Evolutionary conservation across 2,888 invertebrate genomes (phyloP).

Genomic region (Trissolcus japonicus): DNA sequence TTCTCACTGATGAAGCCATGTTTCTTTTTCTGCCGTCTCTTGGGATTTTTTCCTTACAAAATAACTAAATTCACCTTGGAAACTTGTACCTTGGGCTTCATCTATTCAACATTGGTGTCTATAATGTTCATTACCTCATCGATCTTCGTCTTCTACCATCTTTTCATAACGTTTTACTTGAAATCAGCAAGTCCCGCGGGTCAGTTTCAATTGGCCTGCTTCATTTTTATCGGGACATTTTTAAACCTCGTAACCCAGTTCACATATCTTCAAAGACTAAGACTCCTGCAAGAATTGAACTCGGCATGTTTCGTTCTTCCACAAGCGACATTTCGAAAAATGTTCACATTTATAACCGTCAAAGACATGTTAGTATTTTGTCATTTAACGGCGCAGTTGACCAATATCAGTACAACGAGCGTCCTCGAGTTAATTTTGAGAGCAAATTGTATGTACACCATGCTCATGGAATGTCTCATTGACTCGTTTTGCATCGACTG

Average conservation of each 20-base stretch:
- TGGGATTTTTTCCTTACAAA: conserved; percentile 64
- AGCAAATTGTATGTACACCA: conserved; percentile 55
- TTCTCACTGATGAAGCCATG: conserved; percentile 61
- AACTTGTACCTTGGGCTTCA: conserved; percentile 54
- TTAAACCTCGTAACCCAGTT: conserved; percentile 47
- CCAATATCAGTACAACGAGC: conserved; percentile 43
- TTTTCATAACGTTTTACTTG: conserved; percentile 6
- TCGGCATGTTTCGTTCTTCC: conserved; percentile 57
- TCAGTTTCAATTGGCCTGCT: conserved; percentile 20
- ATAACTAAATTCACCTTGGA: conserved; percentile 43
- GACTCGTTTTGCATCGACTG: conserved; percentile 63
- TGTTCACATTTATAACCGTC: conserved; percentile 59
- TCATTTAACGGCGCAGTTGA: conserved; percentile 59
- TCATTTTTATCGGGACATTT: conserved; percentile 28
- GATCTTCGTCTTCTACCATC: conserved; percentile 26
- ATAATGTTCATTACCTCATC: conserved; percentile 15
- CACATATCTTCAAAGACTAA: conserved; percentile 47
- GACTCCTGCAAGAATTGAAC: conserved; percentile 58
- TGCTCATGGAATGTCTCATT: conserved; percentile 61
- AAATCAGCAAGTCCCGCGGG: conserved; percentile 21
- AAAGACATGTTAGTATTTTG: conserved; percentile 61
- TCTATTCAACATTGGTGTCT: conserved; percentile 57
- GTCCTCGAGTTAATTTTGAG: conserved; percentile 23
- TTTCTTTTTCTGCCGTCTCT: conserved; percentile 58
- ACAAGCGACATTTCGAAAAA: conserved; percentile 42